Conservation (phyloP, 1,140 invertebrate species). For the Thalassaphorura encarpata region DNA sequence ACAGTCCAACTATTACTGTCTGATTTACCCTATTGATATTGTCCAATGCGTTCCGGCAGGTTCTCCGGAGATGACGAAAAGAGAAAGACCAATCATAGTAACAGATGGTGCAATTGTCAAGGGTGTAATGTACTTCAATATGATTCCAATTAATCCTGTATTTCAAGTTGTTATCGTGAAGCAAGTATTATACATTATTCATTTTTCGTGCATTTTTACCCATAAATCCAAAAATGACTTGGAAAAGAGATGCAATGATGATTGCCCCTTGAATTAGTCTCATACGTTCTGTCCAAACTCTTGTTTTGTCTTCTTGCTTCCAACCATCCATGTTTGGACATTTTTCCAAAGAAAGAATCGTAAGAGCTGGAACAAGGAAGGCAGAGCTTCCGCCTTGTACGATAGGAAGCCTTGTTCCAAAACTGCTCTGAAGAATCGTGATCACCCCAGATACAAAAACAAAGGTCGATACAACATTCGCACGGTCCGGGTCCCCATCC, state of each 20-base stretch:
- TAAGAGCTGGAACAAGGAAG: conserved; percentile 43
- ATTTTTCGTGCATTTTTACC: conserved; percentile 27
- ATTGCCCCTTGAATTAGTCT: conserved; percentile 46
- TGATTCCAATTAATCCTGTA: conserved; percentile 56
- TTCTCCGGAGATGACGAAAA: conserved; percentile 54
- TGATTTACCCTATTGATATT: background rate
- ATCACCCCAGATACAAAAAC: conserved; percentile 40
- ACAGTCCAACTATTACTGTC: background rate
- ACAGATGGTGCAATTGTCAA: conserved; percentile 71
- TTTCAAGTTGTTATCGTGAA: background rate
- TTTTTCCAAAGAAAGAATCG: conserved; percentile 40
- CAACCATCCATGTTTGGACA: conserved; percentile 36
- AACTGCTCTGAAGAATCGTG: conserved; percentile 27
- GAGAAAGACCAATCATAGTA: conserved; percentile 62
- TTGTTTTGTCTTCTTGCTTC: conserved; percentile 34
- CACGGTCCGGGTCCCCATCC: conserved; percentile 36
- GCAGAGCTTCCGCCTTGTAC: conserved; percentile 40
- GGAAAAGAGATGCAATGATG: conserved; percentile 41
- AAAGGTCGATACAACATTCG: background rate
- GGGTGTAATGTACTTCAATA: conserved; percentile 64
- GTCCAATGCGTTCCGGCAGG: background rate
- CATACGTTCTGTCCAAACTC: conserved; percentile 43
- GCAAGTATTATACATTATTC: background rate
- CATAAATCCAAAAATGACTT: conserved; percentile 44
- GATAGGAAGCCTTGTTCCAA: conserved; percentile 28